Conservation (phyloP, 2,888 invertebrate species). For the Pterobdella sp. region DNA sequence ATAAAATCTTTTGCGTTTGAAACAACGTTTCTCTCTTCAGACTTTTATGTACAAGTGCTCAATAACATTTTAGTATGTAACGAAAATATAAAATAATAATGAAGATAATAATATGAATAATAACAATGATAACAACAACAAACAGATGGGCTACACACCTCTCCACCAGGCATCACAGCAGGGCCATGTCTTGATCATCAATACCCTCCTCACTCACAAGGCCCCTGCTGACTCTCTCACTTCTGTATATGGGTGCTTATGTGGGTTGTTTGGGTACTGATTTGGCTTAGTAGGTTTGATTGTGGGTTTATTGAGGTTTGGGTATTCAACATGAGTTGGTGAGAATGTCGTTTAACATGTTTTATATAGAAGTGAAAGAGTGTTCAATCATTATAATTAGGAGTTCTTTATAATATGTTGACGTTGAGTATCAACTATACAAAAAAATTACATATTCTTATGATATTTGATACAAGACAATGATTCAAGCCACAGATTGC, state of each 20-base stretch:
- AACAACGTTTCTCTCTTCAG: no score
- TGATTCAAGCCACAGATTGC: not conserved
- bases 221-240: conserved; percentile 14
- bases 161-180: conserved; percentile 81
- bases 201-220: conserved; percentile 21
- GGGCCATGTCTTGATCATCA: conserved; percentile 70
- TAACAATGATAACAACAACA: not conserved
- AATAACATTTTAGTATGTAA: no score
- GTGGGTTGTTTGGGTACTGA: not conserved
- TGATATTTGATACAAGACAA: not conserved
- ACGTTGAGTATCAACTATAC: no score
- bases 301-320: not conserved
- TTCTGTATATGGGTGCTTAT: not conserved
- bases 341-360: conserved; percentile 30
- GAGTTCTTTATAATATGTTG: no score
- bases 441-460: no score
- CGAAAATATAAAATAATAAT: no score
- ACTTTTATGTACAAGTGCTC: no score
- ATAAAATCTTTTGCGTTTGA: no score
- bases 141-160: conserved; percentile 75
- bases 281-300: no score
- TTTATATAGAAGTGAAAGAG: no score
- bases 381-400: no score
- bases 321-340: conserved; percentile 40
- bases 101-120: no score